phyloP scores from a whole-genome alignment of 2,797 vertebrate genomes.

The Eulemur coronatus region DNA sequence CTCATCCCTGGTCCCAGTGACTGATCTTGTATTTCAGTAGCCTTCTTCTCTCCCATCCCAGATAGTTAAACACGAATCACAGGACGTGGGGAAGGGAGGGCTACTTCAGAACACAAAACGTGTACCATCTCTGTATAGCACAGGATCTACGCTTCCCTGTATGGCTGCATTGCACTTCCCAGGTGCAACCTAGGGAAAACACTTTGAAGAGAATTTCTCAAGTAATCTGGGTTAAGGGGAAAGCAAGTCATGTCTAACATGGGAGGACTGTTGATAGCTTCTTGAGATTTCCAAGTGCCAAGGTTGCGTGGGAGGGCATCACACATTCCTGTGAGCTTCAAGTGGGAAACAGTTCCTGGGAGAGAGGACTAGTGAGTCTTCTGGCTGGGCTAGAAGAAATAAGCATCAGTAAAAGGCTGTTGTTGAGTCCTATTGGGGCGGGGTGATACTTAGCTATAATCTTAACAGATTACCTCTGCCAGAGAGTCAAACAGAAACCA shows the following conservation, averaged over 20 bases:
- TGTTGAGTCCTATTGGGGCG: not conserved
- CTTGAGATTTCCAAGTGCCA: not conserved
- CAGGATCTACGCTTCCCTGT: not conserved
- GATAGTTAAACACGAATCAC: not conserved
- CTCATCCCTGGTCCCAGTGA: not conserved
- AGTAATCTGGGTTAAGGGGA: fast-evolving
- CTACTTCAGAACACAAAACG: not conserved
- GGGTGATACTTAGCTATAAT: not conserved
- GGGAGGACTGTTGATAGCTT: not conserved
- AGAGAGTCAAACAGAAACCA: not conserved
- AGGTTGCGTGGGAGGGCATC: not conserved
- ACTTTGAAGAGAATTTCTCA: not conserved
- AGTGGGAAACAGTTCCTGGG: not conserved
- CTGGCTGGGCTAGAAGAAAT: not conserved
- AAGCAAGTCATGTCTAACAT: not conserved
- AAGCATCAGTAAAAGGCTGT: not conserved
- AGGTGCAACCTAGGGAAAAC: not conserved
- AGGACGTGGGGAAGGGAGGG: not conserved
- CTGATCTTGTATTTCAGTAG: not conserved
- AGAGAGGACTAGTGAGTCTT: not conserved
- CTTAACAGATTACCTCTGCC: not conserved
- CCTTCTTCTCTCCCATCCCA: not conserved
- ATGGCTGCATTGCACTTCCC: not conserved
- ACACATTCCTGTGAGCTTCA: not conserved
- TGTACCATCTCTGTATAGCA: not conserved